These are phyloP conservation scores for Junonia oenone DNA, from an alignment of 2,888 invertebrate genomes.

Conservation along the genomic window DNA sequence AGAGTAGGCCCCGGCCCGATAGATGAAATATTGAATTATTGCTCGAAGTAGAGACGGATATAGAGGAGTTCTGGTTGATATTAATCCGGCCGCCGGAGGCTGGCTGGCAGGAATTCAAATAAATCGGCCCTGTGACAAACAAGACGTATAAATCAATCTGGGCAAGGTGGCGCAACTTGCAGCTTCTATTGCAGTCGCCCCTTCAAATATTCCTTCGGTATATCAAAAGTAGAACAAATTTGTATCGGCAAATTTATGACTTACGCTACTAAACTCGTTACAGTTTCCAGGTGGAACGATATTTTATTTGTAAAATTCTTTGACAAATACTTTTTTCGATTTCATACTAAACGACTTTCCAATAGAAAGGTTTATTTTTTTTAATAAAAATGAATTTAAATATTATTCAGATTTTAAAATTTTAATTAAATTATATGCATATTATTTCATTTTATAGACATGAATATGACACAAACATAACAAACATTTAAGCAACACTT, in stretches of 20 bases:
- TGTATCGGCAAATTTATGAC: slow-evolving; percentile 73
- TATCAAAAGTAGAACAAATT: slow-evolving; percentile 59
- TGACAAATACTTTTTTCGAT: slow-evolving; percentile 56
- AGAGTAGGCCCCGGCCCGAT: slow-evolving; percentile 67
- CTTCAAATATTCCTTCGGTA: slow-evolving; percentile 45
- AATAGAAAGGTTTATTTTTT: too few relatives aligned
- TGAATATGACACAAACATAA: too few relatives aligned
- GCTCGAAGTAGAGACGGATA: slow-evolving; percentile 69
- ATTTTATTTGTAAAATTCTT: slow-evolving; percentile 60
- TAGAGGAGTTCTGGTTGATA: slow-evolving; percentile 72
- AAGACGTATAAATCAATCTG: slow-evolving; percentile 80
- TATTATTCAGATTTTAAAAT: too few relatives aligned
- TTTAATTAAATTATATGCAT: too few relatives aligned
- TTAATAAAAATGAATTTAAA: too few relatives aligned
- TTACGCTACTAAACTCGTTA: slow-evolving; percentile 74
- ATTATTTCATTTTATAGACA: too few relatives aligned
- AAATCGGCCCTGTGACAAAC: slow-evolving; percentile 78
- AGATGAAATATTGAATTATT: slow-evolving; percentile 79
- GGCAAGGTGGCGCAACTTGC: slow-evolving; percentile 73
- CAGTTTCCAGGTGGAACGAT: slow-evolving; percentile 56
- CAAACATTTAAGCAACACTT: too few relatives aligned
- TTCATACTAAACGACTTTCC: slow-evolving; percentile 17
- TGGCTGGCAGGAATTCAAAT: slow-evolving; percentile 80
- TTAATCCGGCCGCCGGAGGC: slow-evolving; percentile 74
- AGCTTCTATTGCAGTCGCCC: slow-evolving; percentile 65